Conservation (phyloP, 2,888 invertebrate genomes). For the Leptinotarsa juncta region DNA sequence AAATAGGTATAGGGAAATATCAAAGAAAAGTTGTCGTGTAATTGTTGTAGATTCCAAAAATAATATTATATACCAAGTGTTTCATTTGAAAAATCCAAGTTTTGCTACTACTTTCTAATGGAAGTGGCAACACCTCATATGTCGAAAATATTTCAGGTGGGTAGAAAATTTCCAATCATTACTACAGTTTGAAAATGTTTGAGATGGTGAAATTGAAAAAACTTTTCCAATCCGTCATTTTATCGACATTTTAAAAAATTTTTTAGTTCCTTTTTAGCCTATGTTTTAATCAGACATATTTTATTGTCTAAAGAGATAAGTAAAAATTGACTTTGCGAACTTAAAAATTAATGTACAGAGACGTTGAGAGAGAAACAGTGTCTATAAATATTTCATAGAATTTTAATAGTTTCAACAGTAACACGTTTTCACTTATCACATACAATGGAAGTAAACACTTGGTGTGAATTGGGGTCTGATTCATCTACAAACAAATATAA, state of each 20-base stretch:
- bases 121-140: too few relatives aligned
- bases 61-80: too few relatives aligned
- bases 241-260: background rate
- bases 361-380: background rate
- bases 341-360: background rate
- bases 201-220: too few relatives aligned
- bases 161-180: too few relatives aligned
- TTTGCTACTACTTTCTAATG: too few relatives aligned
- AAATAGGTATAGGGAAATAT: too few relatives aligned
- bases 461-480: constrained; percentile 29
- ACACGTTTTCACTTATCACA: constrained; percentile 59
- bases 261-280: background rate
- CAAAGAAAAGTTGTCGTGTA: too few relatives aligned
- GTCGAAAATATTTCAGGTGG: too few relatives aligned
- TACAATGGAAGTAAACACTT: constrained; percentile 60
- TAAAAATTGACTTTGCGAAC: background rate
- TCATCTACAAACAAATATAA: background rate
- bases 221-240: background rate
- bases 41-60: too few relatives aligned
- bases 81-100: too few relatives aligned
- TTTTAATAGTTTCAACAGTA: constrained; percentile 46
- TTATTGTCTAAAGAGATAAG: constrained; percentile 2
- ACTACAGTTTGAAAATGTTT: too few relatives aligned
- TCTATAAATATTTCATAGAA: constrained; percentile 45
- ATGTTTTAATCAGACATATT: background rate